Conservation (phyloP, 2,888 invertebrate genomes). For the Cerceris rybyensis region DNA sequence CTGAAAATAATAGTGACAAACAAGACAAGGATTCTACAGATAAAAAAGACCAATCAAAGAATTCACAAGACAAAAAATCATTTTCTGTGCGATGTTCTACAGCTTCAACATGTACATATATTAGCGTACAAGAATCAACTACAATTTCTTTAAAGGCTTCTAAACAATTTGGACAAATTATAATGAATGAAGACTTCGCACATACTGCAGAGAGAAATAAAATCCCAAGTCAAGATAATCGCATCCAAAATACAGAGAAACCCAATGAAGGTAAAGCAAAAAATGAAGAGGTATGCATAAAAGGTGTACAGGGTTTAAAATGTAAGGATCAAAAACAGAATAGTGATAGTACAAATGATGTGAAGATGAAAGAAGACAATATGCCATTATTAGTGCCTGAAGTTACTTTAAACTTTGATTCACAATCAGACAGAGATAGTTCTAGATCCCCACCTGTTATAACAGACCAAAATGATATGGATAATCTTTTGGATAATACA, state of each 20-base stretch:
- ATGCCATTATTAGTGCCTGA: conserved; percentile 78
- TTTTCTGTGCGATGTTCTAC: conserved; percentile 13
- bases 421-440: conserved; percentile 70
- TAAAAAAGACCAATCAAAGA: conserved; percentile 4
- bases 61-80: conserved; percentile 21
- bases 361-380: conserved; percentile 65
- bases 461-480: conserved; percentile 71
- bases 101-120: conserved; percentile 21
- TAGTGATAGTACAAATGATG: conserved; percentile 12
- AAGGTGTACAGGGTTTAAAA: conserved; percentile 10
- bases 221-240: not conserved
- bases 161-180: conserved; percentile 30
- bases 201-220: not conserved
- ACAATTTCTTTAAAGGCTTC: conserved; percentile 59
- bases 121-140: conserved; percentile 23
- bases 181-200: not conserved
- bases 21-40: conserved; percentile 13
- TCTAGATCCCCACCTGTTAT: conserved; percentile 78
- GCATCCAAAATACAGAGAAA: conserved; percentile 4
- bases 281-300: not conserved
- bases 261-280: not conserved
- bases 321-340: conserved; percentile 2
- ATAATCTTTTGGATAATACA: conserved; percentile 10
- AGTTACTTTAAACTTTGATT: conserved; percentile 61
- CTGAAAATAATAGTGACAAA: conserved; percentile 36